Evolutionary conservation across 2,113 vertebrate species (phyloP).

Genomic region (Marmota flaviventris): DNA sequence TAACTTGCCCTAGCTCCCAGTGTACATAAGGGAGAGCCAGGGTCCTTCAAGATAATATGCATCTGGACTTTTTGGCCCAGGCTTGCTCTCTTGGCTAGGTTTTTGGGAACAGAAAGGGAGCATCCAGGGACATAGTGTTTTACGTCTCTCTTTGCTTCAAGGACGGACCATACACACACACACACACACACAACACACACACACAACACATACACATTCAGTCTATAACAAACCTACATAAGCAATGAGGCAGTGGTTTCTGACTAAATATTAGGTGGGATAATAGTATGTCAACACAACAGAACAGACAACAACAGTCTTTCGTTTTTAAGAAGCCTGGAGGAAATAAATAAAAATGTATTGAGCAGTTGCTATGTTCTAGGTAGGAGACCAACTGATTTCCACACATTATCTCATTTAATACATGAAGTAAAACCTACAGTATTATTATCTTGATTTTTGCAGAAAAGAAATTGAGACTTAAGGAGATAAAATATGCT

Average conservation of each 20-base stretch:
- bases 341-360: constrained; percentile 8
- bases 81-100: not conserved
- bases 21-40: not conserved
- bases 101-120: not conserved
- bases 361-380: not conserved
- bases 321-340: not conserved
- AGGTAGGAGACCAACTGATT: not conserved
- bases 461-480: not conserved
- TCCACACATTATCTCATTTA: not conserved
- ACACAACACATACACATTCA: not conserved
- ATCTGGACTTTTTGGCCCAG: not conserved
- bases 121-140: not conserved
- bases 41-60: not conserved
- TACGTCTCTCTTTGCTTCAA: not conserved
- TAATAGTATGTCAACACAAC: not conserved
- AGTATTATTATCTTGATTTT: not conserved
- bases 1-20: not conserved
- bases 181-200: no score
- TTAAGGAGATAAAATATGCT: not conserved
- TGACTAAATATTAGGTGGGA: not conserved
- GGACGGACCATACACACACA: not conserved
- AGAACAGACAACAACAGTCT: not conserved
- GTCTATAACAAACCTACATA: not conserved
- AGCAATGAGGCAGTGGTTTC: not conserved
- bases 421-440: not conserved